Evolutionary conservation across 1,140 invertebrate species (phyloP).

Genomic region (Dolichoris vasculosae): DNA sequence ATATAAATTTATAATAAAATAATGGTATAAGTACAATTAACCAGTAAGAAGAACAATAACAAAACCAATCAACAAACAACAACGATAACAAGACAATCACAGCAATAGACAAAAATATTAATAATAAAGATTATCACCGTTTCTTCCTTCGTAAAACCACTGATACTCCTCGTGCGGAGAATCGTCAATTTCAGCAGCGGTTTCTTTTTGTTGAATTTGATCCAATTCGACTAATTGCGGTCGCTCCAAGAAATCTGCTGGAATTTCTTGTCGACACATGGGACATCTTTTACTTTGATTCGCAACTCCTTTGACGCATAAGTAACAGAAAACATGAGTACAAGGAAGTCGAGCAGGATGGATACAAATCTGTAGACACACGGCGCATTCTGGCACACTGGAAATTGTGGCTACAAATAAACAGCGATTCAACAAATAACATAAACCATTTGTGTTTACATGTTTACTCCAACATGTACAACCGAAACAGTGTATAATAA

Average conservation of each 20-base stretch:
- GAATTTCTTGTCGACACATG: constrained; percentile 89
- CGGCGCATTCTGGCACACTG: constrained; percentile 84
- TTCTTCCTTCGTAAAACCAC: constrained; percentile 97
- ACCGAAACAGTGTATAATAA: not conserved
- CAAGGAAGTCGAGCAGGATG: constrained; percentile 93
- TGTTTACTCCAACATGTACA: not conserved
- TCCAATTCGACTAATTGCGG: constrained; percentile 83
- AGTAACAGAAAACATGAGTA: constrained; percentile 96
- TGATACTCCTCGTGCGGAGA: constrained; percentile 82
- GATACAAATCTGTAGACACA: constrained; percentile 92
- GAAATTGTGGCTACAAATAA: constrained; percentile 54
- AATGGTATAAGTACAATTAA: not conserved
- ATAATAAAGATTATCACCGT: constrained; percentile 78
- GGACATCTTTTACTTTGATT: constrained; percentile 90
- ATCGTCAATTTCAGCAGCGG: constrained; percentile 67
- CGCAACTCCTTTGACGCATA: constrained; percentile 95
- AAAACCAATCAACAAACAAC: constrained; percentile 28
- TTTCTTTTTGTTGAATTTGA: constrained; percentile 68
- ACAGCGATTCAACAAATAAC: not conserved
- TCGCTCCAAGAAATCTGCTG: constrained; percentile 87
- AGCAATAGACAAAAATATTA: constrained; percentile 57
- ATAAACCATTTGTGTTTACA: not conserved
- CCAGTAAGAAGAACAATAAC: constrained; percentile 8
- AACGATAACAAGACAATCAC: constrained; percentile 24
- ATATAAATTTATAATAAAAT: too few species aligned